These are phyloP conservation scores for Drosophila lacicola DNA, from an alignment of 2,888 invertebrate genomes.

Conservation along the genomic window DNA sequence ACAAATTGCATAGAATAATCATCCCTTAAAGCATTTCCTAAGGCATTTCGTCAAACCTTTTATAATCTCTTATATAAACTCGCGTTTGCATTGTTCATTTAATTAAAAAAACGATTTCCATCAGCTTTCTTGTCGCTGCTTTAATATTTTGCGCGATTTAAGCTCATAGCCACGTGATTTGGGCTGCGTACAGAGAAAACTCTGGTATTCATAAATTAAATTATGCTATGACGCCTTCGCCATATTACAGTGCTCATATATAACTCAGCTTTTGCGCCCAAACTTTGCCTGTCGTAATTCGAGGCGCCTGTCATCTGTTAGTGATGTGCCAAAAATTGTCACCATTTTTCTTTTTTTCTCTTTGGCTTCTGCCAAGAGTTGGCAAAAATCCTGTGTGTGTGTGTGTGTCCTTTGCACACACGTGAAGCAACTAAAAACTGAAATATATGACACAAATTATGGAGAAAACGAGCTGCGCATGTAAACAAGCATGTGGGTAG, in stretches of 20 bases:
- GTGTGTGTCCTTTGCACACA: constrained; percentile 8
- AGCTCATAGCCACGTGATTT: not conserved
- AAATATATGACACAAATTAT: constrained; percentile 12
- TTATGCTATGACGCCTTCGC: constrained; percentile 44
- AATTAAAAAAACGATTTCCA: not conserved
- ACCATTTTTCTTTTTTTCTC: constrained; percentile 34
- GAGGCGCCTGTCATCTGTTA: constrained; percentile 48
- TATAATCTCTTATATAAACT: not conserved
- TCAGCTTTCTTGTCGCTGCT: not conserved
- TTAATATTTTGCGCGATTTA: not conserved
- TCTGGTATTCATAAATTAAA: constrained; percentile 51
- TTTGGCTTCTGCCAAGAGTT: not conserved
- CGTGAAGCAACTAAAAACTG: constrained; percentile 12
- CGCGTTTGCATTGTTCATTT: not conserved
- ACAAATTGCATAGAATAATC: not conserved
- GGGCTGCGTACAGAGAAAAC: constrained; percentile 5
- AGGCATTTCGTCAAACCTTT: not conserved
- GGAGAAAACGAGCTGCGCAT: constrained; percentile 17
- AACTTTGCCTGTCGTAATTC: constrained; percentile 26
- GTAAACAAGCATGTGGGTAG: not conserved
- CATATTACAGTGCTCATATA: constrained; percentile 13
- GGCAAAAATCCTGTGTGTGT: constrained; percentile 20
- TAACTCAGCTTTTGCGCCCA: constrained; percentile 13
- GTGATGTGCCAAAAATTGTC: constrained; percentile 53
- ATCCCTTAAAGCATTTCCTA: no score